phyloP scores from a whole-genome alignment of 1,140 invertebrate species.

The Neodiprion pinetum region DNA sequence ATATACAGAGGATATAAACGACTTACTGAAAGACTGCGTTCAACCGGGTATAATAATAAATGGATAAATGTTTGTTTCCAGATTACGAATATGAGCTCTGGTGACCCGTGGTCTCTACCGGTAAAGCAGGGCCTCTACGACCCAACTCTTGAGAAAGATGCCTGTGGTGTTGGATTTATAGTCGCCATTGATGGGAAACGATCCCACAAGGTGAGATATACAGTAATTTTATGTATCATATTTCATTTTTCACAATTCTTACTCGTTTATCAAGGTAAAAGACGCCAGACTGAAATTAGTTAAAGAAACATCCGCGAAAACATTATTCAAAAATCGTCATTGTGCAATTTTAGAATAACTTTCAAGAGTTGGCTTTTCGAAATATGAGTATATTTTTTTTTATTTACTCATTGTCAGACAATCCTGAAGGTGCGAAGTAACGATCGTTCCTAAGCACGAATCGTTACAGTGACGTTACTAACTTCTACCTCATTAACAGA shows the following conservation, averaged over 20 bases:
- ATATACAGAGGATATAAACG: too few species aligned
- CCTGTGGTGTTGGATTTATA: conserved; percentile 98
- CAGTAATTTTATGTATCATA: background rate
- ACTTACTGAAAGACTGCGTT: too few species aligned
- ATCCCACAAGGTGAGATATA: conserved; percentile 83
- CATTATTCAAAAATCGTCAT: conserved; percentile 1
- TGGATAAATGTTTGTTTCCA: conserved; percentile 37
- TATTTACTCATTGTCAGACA: too few species aligned
- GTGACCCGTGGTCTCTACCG: conserved; percentile 55
- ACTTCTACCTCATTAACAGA: too few species aligned
- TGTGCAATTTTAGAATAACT: background rate
- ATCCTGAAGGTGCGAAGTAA: too few species aligned
- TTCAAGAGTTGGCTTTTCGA: too few species aligned
- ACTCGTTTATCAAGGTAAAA: background rate
- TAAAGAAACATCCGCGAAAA: background rate
- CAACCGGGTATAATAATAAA: background rate
- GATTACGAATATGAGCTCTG: conserved; percentile 55
- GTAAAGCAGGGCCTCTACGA: conserved; percentile 88
- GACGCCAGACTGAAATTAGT: background rate
- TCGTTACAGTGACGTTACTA: too few species aligned
- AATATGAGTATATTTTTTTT: too few species aligned
- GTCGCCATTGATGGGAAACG: conserved; percentile 95
- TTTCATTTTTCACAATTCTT: background rate
- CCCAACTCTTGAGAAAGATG: conserved; percentile 91
- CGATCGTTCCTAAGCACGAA: too few species aligned